These are phyloP conservation scores for Cassiopea xamachana DNA, from an alignment of 30 jellyfish, hydroid and myxozoan genomes.

Conservation along the genomic window DNA sequence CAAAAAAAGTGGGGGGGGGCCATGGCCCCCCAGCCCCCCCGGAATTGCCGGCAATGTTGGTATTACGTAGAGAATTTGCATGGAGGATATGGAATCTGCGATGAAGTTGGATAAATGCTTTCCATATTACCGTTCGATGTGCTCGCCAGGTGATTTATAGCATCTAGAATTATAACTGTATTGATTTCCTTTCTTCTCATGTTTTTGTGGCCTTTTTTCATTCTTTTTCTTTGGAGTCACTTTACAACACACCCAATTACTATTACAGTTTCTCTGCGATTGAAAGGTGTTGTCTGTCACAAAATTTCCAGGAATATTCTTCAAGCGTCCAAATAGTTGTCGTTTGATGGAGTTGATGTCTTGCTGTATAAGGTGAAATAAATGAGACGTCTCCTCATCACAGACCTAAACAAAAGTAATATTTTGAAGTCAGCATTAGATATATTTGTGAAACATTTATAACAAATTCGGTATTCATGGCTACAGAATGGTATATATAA, in stretches of 20 bases:
- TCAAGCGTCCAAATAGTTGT: not conserved
- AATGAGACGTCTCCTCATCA: conserved; percentile 4
- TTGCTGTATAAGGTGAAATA: not conserved
- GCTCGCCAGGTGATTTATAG: conserved; percentile 25
- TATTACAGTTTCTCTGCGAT: not conserved
- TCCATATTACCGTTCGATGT: conserved; percentile 21
- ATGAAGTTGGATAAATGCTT: not conserved
- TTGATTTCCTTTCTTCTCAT: not conserved
- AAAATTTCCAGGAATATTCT: not conserved
- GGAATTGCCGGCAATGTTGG: too few species aligned
- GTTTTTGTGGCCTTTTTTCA: not conserved
- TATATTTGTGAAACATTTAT: too few species aligned
- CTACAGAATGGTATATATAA: too few species aligned
- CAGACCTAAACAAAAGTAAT: conserved; percentile 10
- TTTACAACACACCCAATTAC: conserved; percentile 1
- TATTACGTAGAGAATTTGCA: too few species aligned
- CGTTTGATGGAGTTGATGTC: not conserved
- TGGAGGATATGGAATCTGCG: too few species aligned
- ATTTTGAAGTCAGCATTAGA: not conserved
- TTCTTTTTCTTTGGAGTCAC: not conserved
- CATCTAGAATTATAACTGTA: conserved; percentile 21
- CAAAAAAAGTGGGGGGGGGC: too few species aligned
- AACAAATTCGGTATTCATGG: too few species aligned
- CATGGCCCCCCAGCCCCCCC: too few species aligned
- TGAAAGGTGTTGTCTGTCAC: not conserved